Conservation (phyloP, 2,797 vertebrate genomes). For the Premnoplex brunnescens region DNA sequence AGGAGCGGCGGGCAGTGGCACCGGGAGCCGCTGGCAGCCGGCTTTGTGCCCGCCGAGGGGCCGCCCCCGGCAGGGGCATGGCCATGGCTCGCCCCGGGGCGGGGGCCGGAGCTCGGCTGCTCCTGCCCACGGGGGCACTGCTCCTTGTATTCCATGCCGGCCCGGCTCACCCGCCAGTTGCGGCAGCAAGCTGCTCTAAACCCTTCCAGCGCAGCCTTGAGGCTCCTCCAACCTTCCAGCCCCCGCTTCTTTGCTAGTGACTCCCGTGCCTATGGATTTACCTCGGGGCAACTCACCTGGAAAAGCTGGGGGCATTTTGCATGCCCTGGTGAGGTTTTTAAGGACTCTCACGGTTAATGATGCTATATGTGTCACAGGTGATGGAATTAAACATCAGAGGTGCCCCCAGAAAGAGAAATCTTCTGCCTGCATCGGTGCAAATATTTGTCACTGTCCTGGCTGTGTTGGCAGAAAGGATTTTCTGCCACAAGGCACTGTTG, state of each 20-base stretch:
- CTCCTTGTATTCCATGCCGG: no score
- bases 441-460: neutral
- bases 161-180: no score
- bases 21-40: fast-evolving
- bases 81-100: neutral
- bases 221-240: no score
- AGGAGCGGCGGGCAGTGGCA: neutral
- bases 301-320: neutral
- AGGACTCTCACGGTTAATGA: neutral
- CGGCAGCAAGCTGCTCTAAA: no score
- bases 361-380: no score
- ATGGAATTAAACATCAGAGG: neutral
- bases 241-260: neutral
- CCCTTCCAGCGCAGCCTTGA: no score
- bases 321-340: neutral
- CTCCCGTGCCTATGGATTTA: neutral
- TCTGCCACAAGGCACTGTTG: neutral
- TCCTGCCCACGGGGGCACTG: neutral
- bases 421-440: neutral
- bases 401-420: neutral
- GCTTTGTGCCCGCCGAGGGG: constrained; percentile 9
- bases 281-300: neutral
- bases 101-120: neutral
- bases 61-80: constrained; percentile 35
- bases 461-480: neutral